Conservation (phyloP, 2,888 invertebrate species). For the Plebejus melissa region DNA sequence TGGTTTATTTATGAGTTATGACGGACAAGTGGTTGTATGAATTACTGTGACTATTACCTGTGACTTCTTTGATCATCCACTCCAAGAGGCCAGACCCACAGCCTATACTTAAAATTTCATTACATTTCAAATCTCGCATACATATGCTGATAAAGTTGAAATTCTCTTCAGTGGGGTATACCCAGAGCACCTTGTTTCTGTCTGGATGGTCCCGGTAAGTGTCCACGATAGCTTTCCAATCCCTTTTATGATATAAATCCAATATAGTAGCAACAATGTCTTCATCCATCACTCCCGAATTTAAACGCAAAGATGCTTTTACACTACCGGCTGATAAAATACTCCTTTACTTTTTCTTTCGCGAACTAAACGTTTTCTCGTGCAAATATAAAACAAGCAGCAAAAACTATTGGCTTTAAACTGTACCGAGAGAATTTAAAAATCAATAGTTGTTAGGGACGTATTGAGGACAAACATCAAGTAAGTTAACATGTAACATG, state of each 20-base stretch:
- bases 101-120: conserved; percentile 83
- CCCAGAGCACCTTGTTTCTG: conserved; percentile 83
- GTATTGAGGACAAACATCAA: not conserved
- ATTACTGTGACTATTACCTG: conserved; percentile 66
- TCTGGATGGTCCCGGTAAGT: conserved; percentile 71
- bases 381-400: conserved; percentile 4
- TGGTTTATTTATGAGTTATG: no score
- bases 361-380: not conserved
- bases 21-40: not conserved
- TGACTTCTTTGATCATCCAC: conserved; percentile 84
- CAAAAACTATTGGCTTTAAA: conserved; percentile 13
- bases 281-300: conserved; percentile 50
- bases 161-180: conserved; percentile 84
- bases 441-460: conserved; percentile 11
- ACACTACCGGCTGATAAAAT: not conserved
- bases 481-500: no score
- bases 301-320: not conserved
- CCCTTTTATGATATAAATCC: conserved; percentile 57
- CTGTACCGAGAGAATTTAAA: conserved; percentile 8
- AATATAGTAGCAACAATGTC: conserved; percentile 59
- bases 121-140: conserved; percentile 62
- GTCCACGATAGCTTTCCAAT: conserved; percentile 70
- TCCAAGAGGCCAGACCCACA: conserved; percentile 91
- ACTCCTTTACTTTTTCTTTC: not conserved
- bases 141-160: conserved; percentile 77